These are phyloP conservation scores for Galerucella calmariensis DNA, from an alignment of 2,888 invertebrate genomes.

Conservation along the genomic window DNA sequence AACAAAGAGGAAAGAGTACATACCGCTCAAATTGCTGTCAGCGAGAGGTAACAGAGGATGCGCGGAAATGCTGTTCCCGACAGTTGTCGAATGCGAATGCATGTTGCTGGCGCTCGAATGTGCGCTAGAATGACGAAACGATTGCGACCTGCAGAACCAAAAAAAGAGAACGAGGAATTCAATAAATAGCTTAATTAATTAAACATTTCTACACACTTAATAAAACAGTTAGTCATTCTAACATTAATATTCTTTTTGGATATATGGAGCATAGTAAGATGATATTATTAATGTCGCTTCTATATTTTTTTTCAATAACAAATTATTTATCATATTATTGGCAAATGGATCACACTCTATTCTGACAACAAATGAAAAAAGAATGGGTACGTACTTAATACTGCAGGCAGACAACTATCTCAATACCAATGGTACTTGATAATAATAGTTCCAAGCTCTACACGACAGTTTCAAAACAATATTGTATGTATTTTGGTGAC, in stretches of 20 bases:
- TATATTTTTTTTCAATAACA: slow-evolving; percentile 28
- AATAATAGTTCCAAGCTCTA: no score
- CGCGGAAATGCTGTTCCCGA: slow-evolving; percentile 91
- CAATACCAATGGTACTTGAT: no score
- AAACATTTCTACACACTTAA: slow-evolving; percentile 49
- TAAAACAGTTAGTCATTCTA: slow-evolving; percentile 49
- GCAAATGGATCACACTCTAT: no score
- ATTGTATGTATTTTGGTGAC: no score
- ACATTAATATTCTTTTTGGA: slow-evolving; percentile 24
- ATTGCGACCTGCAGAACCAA: slow-evolving; percentile 85
- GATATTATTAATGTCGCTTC: slow-evolving; percentile 44
- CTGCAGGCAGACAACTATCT: no score
- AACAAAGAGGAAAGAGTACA: slow-evolving; percentile 54
- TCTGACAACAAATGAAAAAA: no score
- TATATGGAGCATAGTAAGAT: slow-evolving; percentile 59
- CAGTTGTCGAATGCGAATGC: slow-evolving; percentile 75
- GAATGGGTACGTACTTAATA: no score
- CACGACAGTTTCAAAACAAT: no score
- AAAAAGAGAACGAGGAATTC: slow-evolving; percentile 65
- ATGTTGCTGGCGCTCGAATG: slow-evolving; percentile 76
- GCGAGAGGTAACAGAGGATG: slow-evolving; percentile 93
- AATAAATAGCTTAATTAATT: slow-evolving; percentile 40
- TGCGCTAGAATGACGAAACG: slow-evolving; percentile 86
- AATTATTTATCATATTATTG: not conserved
- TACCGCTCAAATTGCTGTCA: slow-evolving; percentile 70